Evolutionary conservation across 2,113 vertebrate genomes (phyloP), one percentile per base, ranked within the genome.

Genomic region (Polyodon spathula): DNA sequence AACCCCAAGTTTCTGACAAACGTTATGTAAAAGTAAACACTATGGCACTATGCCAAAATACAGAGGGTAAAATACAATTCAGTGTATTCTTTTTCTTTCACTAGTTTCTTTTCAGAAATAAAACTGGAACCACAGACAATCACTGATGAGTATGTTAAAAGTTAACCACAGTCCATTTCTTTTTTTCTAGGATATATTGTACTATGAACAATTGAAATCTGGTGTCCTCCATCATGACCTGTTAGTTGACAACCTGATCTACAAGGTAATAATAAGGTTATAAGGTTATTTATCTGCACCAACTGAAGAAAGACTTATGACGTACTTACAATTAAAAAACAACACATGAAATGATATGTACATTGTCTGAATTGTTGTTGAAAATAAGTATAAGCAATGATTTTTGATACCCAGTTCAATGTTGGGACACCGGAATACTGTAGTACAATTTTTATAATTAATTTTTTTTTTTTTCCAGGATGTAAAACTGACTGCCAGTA

Each of bases 401-500:
- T 9, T 14, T 62, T 4, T 38, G 16, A 4, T 3, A 27, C 27
- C 27, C 27, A 27, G 27, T 27, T 27, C 27, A 27, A 27, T 27
- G 27, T 27, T 27, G 27, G 27, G 27, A 2, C 27, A 27, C 27
- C 27, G 27, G 27, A 27, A 27, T 27, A 27, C 27, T 27, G 3
- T 27, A 27, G 27, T 27, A 27, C 3, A 27, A 37, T 40, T 54
- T 51, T 42, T 16, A 10, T 62, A 51, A 54, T 17, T 8, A 6
- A 15, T 40, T 4, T 27, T 16, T 15, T 54, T 40, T 16, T 11
- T 63, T 48, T 6, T 65, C 4, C 71, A 99, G 96, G 95, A 99
- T 74, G 95, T 98, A 68, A 98, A 99, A 74, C 86, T 99, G 68
- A 98, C 96, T 5, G 94, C 95, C 71, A 98, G 93, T 75, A 99